Evolutionary conservation across 2,113 vertebrate species (phyloP).

Genomic region (Vimba vimba): DNA sequence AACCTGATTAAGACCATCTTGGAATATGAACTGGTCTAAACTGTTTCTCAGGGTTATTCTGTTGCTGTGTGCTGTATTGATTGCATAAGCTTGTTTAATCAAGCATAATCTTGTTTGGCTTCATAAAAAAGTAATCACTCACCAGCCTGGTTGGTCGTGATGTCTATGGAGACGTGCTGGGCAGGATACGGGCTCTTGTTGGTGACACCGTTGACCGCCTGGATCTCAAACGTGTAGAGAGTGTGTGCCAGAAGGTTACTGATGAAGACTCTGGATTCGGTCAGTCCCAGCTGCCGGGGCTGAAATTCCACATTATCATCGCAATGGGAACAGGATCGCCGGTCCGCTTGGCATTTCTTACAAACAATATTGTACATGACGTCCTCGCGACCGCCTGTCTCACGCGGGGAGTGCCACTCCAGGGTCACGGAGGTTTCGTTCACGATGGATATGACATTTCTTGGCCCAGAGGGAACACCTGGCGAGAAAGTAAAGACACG

Average conservation of each 20-base stretch:
- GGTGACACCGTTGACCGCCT: slow-evolving; percentile 94
- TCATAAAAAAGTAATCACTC: slow-evolving; percentile 48
- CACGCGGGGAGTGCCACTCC: slow-evolving; percentile 93
- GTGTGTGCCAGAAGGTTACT: slow-evolving; percentile 96
- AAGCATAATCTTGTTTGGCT: neutral
- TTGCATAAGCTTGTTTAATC: neutral
- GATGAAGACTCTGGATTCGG: slow-evolving; percentile 91
- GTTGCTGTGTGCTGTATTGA: neutral
- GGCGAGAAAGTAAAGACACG: slow-evolving; percentile 23
- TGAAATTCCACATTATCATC: slow-evolving; percentile 97
- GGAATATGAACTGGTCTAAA: neutral
- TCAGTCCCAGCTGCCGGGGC: slow-evolving; percentile 91
- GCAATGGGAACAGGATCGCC: slow-evolving; percentile 90
- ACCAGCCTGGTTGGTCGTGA: slow-evolving; percentile 99
- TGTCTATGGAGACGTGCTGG: slow-evolving; percentile 94
- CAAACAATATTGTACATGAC: slow-evolving; percentile 98
- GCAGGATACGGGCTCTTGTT: slow-evolving; percentile 94
- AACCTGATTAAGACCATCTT: neutral
- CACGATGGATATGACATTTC: slow-evolving; percentile 95
- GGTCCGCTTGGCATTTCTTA: slow-evolving; percentile 91
- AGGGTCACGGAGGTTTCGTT: slow-evolving; percentile 97
- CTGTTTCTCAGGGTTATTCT: neutral
- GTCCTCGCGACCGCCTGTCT: slow-evolving; percentile 89
- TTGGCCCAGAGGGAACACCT: slow-evolving; percentile 94
- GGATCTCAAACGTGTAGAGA: slow-evolving; percentile 95